These are phyloP conservation scores for Euzophera pinguis DNA, from an alignment of 2,888 invertebrate genomes.

Conservation along the genomic window DNA sequence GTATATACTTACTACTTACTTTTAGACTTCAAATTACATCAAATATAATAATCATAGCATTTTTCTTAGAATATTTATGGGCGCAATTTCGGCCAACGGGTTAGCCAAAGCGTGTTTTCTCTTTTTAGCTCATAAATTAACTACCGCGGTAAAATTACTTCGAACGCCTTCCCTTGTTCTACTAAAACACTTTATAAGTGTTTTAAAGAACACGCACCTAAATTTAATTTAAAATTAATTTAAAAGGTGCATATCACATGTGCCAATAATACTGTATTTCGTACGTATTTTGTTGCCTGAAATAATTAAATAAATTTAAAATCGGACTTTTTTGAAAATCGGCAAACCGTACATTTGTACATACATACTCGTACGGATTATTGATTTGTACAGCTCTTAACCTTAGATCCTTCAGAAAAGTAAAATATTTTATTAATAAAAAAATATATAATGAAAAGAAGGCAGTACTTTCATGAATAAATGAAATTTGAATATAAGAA, in stretches of 20 bases:
- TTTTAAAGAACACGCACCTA: not conserved
- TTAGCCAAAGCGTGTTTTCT: conserved; percentile 9
- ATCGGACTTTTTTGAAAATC: no score
- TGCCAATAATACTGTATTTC: no score
- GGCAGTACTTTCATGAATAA: not conserved
- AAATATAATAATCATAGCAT: not conserved
- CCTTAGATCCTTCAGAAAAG: no score
- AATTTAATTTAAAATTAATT: conserved; percentile 6
- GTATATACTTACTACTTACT: no score
- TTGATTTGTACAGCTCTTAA: no score
- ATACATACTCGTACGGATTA: no score
- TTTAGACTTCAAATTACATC: not conserved
- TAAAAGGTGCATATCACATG: no score
- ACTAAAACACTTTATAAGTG: conserved; percentile 11
- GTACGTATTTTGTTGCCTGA: no score
- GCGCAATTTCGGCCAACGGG: conserved; percentile 12
- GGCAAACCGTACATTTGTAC: no score
- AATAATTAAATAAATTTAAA: no score
- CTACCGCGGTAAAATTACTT: conserved; percentile 13
- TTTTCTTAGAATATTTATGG: conserved; percentile 7
- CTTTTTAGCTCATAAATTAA: conserved; percentile 11
- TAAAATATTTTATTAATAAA: no score
- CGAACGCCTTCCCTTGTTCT: not conserved
- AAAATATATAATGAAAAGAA: no score
- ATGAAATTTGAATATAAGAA: not conserved